phyloP scores from a whole-genome alignment of 2,888 invertebrate genomes.

The Eueremaeus valkanovi region DNA sequence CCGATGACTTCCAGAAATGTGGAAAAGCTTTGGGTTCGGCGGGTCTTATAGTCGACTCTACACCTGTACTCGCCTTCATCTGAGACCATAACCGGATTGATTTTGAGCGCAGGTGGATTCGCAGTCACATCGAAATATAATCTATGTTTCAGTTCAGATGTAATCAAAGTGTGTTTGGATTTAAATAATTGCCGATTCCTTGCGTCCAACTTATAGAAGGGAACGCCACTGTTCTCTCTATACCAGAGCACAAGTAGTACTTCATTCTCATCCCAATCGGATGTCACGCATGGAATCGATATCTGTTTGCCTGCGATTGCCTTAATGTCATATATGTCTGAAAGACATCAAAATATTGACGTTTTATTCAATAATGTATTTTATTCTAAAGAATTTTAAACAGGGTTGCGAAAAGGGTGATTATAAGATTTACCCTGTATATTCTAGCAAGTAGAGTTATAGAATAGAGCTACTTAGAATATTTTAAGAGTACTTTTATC shows the following conservation, averaged over 20 bases:
- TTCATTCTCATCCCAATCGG: constrained; percentile 44
- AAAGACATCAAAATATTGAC: no score
- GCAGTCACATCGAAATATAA: constrained; percentile 49
- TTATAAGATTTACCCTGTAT: no score
- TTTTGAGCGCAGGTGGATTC: constrained; percentile 51
- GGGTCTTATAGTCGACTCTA: constrained; percentile 81
- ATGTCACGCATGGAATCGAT: constrained; percentile 46
- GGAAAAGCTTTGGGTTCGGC: constrained; percentile 80
- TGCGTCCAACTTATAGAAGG: constrained; percentile 46
- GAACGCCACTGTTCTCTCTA: constrained; percentile 43
- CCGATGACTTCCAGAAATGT: constrained; percentile 87
- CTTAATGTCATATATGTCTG: neutral
- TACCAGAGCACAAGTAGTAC: constrained; percentile 47
- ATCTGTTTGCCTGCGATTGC: constrained; percentile 44
- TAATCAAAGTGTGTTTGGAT: constrained; percentile 43
- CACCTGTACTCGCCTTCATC: constrained; percentile 87
- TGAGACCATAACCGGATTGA: constrained; percentile 77
- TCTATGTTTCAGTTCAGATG: constrained; percentile 35
- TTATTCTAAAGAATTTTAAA: no score
- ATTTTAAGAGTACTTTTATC: no score
- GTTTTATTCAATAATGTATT: no score
- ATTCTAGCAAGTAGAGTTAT: no score
- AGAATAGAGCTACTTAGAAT: no score
- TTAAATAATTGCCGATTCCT: constrained; percentile 39
- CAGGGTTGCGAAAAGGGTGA: no score